A percentile compares a stretch with the other conserved stretches of the same genome.
Conservation (phyloP, 2,113 vertebrate genomes). For the Todiramphus chloris region DNA sequence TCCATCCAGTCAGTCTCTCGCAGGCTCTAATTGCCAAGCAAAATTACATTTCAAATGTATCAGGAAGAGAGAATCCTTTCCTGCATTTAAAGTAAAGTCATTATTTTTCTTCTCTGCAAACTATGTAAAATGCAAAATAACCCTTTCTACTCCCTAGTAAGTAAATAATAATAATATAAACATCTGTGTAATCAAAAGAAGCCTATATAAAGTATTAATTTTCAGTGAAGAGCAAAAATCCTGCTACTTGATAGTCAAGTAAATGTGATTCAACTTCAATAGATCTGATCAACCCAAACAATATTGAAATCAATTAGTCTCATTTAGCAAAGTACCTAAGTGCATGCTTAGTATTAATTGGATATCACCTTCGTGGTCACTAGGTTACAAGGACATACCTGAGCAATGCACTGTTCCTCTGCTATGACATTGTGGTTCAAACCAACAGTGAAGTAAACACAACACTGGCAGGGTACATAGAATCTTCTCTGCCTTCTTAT, state of each 20-base stretch:
- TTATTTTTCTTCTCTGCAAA: not conserved
- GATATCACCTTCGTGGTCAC: not conserved
- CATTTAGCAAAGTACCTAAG: not conserved
- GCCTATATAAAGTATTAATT: not conserved
- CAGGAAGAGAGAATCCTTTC: not conserved
- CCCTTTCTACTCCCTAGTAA: not conserved
- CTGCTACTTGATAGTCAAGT: not conserved
- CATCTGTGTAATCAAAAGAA: not conserved
- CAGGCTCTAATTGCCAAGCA: not conserved
- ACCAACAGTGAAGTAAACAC: not conserved
- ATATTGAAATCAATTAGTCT: not conserved
- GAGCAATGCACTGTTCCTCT: not conserved
- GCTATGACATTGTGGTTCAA: not conserved
- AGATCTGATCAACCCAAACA: not conserved
- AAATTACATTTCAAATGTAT: conserved; percentile 25
- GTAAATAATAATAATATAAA: not conserved
- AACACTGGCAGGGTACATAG: not conserved
- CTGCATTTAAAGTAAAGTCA: not conserved
- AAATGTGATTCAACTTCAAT: not conserved
- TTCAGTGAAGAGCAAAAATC: not conserved
- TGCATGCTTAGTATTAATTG: not conserved
- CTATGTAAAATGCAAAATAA: not conserved
- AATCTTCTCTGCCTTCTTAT: not conserved
- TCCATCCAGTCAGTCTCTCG: conserved; percentile 6
- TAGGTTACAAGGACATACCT: not conserved